phyloP scores from a whole-genome alignment of 30 jellyfish, hydroid and myxozoan species.

The Nemopilema nomurai region DNA sequence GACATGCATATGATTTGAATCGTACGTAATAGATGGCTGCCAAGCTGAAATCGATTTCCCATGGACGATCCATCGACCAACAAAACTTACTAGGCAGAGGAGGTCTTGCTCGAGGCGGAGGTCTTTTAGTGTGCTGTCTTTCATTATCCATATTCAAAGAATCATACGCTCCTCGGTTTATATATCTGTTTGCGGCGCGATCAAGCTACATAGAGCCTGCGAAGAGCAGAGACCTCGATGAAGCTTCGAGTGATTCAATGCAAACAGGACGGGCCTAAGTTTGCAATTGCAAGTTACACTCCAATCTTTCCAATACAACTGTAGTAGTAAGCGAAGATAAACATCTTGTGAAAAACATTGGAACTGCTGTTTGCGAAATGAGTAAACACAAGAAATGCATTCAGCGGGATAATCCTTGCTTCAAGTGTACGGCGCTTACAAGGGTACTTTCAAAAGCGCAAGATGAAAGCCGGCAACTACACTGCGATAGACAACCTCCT shows the following conservation, averaged over 20 bases:
- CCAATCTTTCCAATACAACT: too few relatives aligned
- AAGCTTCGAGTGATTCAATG: too few relatives aligned
- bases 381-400: background rate
- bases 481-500: background rate
- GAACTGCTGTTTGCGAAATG: background rate
- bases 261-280: too few relatives aligned
- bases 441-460: background rate
- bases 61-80: background rate
- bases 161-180: background rate
- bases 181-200: background rate
- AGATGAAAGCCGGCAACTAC: background rate
- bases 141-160: background rate
- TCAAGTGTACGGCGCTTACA: background rate
- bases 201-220: too few relatives aligned
- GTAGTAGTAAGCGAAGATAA: background rate
- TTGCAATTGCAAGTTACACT: too few relatives aligned
- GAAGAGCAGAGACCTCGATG: too few relatives aligned
- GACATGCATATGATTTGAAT: too few relatives aligned
- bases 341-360: background rate
- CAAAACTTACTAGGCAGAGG: slow-evolving; percentile 45
- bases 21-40: too few relatives aligned
- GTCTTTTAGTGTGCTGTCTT: background rate
- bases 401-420: too few relatives aligned
- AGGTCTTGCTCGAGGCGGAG: slow-evolving; percentile 45
- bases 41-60: background rate